A percentile compares a stretch with the other conserved stretches of the same genome.
These are phyloP conservation scores for Thunnus maccoyii DNA, from an alignment of 2,113 vertebrate species.

Conservation along the genomic window DNA sequence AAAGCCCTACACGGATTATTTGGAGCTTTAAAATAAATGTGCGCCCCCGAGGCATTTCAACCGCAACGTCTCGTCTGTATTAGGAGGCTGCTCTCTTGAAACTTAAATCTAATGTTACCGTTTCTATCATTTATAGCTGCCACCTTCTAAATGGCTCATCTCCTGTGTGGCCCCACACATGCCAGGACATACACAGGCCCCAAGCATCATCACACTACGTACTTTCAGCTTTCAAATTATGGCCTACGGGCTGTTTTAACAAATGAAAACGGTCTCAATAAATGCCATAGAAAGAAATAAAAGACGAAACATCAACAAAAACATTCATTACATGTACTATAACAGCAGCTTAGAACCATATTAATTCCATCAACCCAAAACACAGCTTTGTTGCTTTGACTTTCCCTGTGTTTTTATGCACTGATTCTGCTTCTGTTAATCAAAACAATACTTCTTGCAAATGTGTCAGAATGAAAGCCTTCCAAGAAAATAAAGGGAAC, in stretches of 20 bases:
- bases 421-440: background rate
- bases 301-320: background rate
- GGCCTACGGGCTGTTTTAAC: background rate
- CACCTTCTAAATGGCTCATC: constrained; percentile 37
- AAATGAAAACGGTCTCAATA: background rate
- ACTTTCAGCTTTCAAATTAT: constrained; percentile 6
- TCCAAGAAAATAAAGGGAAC: background rate
- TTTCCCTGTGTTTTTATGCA: background rate
- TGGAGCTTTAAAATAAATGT: constrained; percentile 67
- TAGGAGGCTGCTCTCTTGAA: constrained; percentile 54
- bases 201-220: background rate
- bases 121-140: constrained; percentile 44
- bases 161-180: constrained; percentile 40
- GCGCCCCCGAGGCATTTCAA: constrained; percentile 48
- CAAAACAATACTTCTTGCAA: background rate
- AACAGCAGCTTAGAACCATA: background rate
- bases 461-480: constrained; percentile 34
- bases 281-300: background rate
- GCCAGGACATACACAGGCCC: constrained; percentile 25
- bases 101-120: constrained; percentile 55
- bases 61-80: constrained; percentile 27
- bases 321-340: background rate
- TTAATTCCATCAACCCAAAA: background rate
- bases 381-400: background rate
- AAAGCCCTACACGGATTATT: constrained; percentile 61